Evolutionary conservation across 2,888 invertebrate genomes (phyloP), one percentile per base, ranked within the genome.

Genomic region (Cyrtodaria siliqua): DNA sequence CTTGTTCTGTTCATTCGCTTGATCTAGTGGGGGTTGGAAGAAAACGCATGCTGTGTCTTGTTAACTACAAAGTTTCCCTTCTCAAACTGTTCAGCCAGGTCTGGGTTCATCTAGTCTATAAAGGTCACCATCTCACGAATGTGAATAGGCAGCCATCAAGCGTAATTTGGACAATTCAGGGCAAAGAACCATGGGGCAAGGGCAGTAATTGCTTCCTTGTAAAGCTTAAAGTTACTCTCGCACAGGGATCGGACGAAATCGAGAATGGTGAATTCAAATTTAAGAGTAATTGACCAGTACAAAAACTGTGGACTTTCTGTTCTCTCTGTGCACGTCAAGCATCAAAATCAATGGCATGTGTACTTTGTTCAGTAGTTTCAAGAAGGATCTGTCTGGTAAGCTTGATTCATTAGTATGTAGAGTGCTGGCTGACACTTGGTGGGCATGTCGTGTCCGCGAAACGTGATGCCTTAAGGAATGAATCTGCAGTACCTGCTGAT

Each of bases 1-100:
- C 72, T 86, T 86, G 57, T 64, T 71, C 27, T 87, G 85, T 55
- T 87, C 82, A 57, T 85, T 80, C 8, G 84, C 78, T 57, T 83
- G 82, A 49, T 86, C 74, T n/a, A n/a, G n/a, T n/a, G n/a, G n/a
- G n/a, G n/a, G 53, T 80, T 72, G 42, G 61, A 52, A 18, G 80
- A 83, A 50, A 77, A 83, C 16, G 55, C 49, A n/a, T 59, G 52
- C 2, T 40, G 49, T n/a, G 83, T 80, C 53, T 87, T 87, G 38
- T 79, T 52, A 2, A 82, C 69, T 24, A 72, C 71, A 59, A 84
- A 82, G 12, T 80, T 77, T 23, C 84, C 81, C 16, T 64, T 66
- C 12, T 64, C 2, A 69, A 84, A 84, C 29, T 80, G 73, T 2
- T 9, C 14, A 9, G 70, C 67, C 14, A 85, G n/a, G 23, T 69